Evolutionary conservation across 1,140 invertebrate genomes (phyloP), one percentile per base, ranked within the genome.

Genomic region (Ceratosolen fusciceps): DNA sequence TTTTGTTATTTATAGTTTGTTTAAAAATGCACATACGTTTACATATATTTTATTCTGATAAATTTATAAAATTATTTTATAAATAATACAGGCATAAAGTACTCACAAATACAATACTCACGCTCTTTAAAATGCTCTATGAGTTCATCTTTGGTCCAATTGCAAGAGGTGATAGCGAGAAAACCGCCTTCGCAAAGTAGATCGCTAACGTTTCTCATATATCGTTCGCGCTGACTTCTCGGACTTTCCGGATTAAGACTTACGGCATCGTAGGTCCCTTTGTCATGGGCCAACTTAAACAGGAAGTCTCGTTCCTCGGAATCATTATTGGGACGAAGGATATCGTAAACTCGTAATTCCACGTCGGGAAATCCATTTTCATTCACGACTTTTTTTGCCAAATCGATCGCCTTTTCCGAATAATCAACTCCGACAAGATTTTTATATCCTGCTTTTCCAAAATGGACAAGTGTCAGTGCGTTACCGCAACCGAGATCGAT

Each of bases 241-340:
- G 94, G 88, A 85, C 95, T 91, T 0, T 94, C 92, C 0, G 95
- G 94, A 86, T 93, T 93, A 8, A 98, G 89, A 86, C 96, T 95
- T 58, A 98, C 94, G 0, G 97, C 96, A 91, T 98, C 97, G 87
- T 97, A 98, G 0, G 97, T 98, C 0, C 98, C 97, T 90, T 98
- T 98, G 87, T 98, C 97, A 71, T 97, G 92, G 0, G 93, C 90
- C 19, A 96, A 83, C 83, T 93, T 92, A 84, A 93, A 96, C 83
- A 93, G 91, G 84, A 93, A 96, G 75, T 90, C 89, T 9, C 71
- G 89, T 3, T 26, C 31, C 10, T 78, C 24, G n/a, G 12, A 16
- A 7, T 21, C 9, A 14, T 85, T 77, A 12, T 83, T 60, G 26
- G 89, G 74, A 34, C 84, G 77, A 34, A 93, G 87, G 83, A 95